A percentile compares a stretch with the other conserved stretches of the same genome.
Conservation (phyloP, 2,888 invertebrate genomes). For the Caenorhabditis wallacei region DNA sequence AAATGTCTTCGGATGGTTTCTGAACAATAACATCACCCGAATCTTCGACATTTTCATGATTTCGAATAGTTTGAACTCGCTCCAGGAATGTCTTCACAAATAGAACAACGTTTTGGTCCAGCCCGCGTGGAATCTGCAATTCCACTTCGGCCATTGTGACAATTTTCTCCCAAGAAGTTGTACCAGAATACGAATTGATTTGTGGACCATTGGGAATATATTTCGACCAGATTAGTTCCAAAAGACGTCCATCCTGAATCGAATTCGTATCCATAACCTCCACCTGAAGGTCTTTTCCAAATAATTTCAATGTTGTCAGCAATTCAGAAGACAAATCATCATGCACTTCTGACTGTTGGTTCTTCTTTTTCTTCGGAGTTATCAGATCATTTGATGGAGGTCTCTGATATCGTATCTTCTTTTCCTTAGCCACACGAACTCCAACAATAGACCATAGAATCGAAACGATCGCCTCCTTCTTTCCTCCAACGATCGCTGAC, state of each 20-base stretch:
- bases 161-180: constrained; percentile 43
- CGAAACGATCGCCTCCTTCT: constrained; percentile 60
- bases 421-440: constrained; percentile 61
- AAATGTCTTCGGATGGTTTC: neutral
- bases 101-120: constrained; percentile 50
- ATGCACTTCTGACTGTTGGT: constrained; percentile 29
- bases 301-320: constrained; percentile 22
- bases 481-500: constrained; percentile 62
- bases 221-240: constrained; percentile 28
- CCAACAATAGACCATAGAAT: constrained; percentile 68
- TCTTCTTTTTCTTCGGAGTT: constrained; percentile 8
- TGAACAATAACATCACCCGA: neutral
- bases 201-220: neutral
- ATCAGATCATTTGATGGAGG: neutral
- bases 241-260: constrained; percentile 32
- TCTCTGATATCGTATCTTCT: neutral
- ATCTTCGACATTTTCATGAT: neutral
- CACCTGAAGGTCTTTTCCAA: constrained; percentile 28
- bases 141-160: constrained; percentile 48
- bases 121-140: constrained; percentile 31
- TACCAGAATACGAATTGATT: constrained; percentile 10
- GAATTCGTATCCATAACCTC: constrained; percentile 43
- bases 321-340: constrained; percentile 52
- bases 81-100: constrained; percentile 57
- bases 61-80: constrained; percentile 8